These are phyloP conservation scores for Sigmodon hispidus DNA, from an alignment of 2,113 vertebrate species.

Conservation along the genomic window DNA sequence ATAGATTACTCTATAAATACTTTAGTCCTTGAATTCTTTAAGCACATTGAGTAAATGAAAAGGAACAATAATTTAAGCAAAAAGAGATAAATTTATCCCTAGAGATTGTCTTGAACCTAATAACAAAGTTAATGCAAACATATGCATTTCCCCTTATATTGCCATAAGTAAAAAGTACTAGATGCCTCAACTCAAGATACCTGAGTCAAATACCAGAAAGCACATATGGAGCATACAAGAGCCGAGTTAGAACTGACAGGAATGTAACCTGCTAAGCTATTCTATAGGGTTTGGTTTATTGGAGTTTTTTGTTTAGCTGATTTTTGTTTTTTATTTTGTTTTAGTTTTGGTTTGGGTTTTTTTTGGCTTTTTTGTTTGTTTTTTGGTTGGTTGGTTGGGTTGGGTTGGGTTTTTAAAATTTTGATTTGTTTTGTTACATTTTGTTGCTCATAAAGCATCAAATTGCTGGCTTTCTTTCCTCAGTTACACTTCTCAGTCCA, in stretches of 20 bases:
- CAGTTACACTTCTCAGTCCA: not conserved
- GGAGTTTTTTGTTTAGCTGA: no score
- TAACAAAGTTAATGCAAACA: not conserved
- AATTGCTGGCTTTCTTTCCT: not conserved
- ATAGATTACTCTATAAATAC: not conserved
- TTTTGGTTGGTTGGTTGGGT: no score
- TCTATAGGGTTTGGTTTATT: not conserved
- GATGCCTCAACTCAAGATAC: not conserved
- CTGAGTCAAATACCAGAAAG: not conserved
- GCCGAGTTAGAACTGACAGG: not conserved
- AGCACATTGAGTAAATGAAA: not conserved
- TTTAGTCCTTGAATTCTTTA: constrained; percentile 34
- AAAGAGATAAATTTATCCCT: not conserved
- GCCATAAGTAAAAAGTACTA: not conserved
- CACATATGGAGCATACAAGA: not conserved
- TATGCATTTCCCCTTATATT: not conserved
- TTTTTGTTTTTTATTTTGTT: not conserved
- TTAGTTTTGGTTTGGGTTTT: not conserved
- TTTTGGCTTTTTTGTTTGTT: no score
- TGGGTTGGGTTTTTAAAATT: no score
- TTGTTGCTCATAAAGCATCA: not conserved
- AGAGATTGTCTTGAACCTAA: not conserved
- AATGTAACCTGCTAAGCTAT: not conserved
- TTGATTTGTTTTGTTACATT: no score
- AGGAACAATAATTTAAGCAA: not conserved